Evolutionary conservation across 1,140 invertebrate species (phyloP), one percentile per base, ranked within the genome.

Genomic region (Drosophila murphyi): DNA sequence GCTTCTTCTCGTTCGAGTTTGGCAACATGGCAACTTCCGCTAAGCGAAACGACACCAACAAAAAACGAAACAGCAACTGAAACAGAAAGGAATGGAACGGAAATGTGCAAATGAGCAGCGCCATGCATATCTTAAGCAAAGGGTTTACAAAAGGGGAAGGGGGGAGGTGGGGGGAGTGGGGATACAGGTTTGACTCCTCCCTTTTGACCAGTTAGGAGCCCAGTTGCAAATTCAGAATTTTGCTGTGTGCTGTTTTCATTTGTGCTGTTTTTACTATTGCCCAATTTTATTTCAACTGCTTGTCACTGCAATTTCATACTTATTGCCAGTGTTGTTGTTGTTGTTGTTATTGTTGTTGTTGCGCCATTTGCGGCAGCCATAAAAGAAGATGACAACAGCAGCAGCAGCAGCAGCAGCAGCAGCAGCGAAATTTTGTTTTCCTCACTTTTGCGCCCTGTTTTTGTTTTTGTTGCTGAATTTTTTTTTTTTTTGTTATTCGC

Each of bases 71-170:
- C 60, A 20, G 20, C 20, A 20, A 20, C 20, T 20, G 45, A 70
- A 70, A 59, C 3, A 47, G 68, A 62, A 34, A 52, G 6, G 37
- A 76, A 75, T 63, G 57, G 43, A 77, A 79, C 82, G 82, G 82
- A 87, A 86, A 86, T 86, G 82, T 86, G 82, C 82, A 86, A 86
- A 86, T 86, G 82, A 86, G 82, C 69, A 76, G 0, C 82, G 77
- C 55, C 59, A 75, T 86, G 82, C 85, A 85, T 85, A 86, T 73
- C 81, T 85, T 85, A 74, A 85, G 69, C 71, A 80, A 10, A 7
- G 20, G 20, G 77, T 48, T 34, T 37, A 20, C 7, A 37, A 7
- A 10, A 39, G 7, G 10, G 5, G 2, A 32, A 7, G 10, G 43
- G 5, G 8, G 6, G 5, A 1, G 12, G 31, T 10, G 0, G 5